Conservation (phyloP, 35 echinoderm and acorn worm genomes). For the Antedon bifida region DNA sequence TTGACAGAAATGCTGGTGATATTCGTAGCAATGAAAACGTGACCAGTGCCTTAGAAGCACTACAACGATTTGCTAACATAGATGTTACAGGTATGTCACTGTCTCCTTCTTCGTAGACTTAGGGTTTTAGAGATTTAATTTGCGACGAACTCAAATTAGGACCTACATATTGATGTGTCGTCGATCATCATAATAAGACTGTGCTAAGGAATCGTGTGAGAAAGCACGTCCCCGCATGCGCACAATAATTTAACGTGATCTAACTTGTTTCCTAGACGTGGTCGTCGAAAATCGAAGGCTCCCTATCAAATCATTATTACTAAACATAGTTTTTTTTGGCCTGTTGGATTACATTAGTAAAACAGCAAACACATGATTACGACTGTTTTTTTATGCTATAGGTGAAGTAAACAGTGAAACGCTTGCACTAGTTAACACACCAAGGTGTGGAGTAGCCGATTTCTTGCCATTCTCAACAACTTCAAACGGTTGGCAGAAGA, state of each 20-base stretch:
- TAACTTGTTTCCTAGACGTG: too few species aligned
- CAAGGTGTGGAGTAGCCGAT: constrained; percentile 36
- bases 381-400: constrained; percentile 5
- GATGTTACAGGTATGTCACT: neutral
- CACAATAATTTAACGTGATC: too few species aligned
- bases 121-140: neutral
- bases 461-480: neutral
- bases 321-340: too few species aligned
- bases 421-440: constrained; percentile 25
- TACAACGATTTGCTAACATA: neutral
- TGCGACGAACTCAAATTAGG: neutral
- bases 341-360: too few species aligned
- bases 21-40: neutral
- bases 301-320: too few species aligned
- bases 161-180: neutral
- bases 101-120: neutral
- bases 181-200: too few species aligned
- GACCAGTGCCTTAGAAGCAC: neutral
- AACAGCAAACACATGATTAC: too few species aligned
- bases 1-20: neutral
- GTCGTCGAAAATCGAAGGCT: too few species aligned
- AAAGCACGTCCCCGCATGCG: too few species aligned
- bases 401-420: constrained; percentile 32
- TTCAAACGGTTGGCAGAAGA: constrained; percentile 12
- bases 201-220: too few species aligned